Evolutionary conservation across 2,797 vertebrate genomes (phyloP).

Genomic region (Megaceryle alcyon): DNA sequence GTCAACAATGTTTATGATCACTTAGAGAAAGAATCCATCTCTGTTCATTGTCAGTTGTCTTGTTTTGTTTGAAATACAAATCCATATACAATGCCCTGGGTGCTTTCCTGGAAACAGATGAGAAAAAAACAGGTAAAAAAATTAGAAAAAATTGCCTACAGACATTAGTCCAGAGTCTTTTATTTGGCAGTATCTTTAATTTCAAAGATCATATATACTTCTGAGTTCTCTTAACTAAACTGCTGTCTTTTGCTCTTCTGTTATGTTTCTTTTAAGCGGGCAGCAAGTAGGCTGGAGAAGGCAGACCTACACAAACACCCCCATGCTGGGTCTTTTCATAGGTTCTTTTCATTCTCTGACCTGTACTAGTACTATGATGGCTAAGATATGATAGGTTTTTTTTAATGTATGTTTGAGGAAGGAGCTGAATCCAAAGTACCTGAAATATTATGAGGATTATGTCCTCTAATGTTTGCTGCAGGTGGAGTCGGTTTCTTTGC

Average conservation of each 20-base stretch:
- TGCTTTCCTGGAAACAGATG: neutral
- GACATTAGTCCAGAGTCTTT: neutral
- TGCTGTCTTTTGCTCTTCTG: neutral
- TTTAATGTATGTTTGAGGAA: neutral
- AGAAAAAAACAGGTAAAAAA: neutral
- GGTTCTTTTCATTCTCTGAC: neutral
- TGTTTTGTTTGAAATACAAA: neutral
- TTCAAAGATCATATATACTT: neutral
- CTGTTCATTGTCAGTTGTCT: neutral
- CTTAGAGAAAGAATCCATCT: neutral
- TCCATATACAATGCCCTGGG: neutral
- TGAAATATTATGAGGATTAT: neutral
- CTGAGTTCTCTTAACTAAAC: neutral
- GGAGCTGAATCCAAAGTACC: neutral
- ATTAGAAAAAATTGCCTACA: neutral
- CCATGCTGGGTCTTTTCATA: neutral
- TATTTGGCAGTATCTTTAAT: neutral
- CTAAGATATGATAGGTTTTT: neutral
- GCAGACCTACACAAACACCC: accelerated
- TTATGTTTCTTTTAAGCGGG: neutral
- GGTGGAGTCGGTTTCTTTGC: neutral
- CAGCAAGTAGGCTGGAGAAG: neutral
- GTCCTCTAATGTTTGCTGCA: neutral
- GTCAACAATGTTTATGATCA: neutral
- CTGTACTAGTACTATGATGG: neutral